Evolutionary conservation across 2,888 invertebrate species (phyloP).

Genomic region (Opisthograptis luteolata): DNA sequence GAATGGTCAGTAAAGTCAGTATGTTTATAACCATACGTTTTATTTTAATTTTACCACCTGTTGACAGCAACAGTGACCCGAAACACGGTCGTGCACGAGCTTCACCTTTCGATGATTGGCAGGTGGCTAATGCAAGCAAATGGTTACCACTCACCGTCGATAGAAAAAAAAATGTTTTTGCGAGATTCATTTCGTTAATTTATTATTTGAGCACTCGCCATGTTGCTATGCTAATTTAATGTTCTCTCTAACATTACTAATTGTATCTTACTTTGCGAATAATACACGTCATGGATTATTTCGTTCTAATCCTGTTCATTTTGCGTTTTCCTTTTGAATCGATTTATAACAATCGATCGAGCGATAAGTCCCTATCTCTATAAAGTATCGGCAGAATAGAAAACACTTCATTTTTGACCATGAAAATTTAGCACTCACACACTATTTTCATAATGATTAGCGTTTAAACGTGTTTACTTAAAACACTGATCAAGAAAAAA

Average conservation of each 20-base stretch:
- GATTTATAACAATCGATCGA: no score
- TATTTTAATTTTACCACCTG: conserved; percentile 49
- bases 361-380: no score
- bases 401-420: not conserved
- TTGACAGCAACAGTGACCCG: conserved; percentile 54
- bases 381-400: no score
- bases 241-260: not conserved
- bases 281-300: no score
- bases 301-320: not conserved
- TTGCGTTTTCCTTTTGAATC: not conserved
- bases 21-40: not conserved
- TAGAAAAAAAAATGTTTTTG: conserved; percentile 36
- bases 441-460: not conserved
- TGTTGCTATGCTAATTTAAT: conserved; percentile 8
- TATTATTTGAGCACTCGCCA: conserved; percentile 8
- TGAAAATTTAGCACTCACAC: not conserved
- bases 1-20: no score
- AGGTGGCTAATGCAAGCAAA: conserved; percentile 69
- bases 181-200: conserved; percentile 27
- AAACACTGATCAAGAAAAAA: no score
- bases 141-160: conserved; percentile 36
- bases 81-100: conserved; percentile 53
- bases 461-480: no score
- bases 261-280: not conserved
- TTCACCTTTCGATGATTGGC: conserved; percentile 58